Evolutionary conservation across 1,140 invertebrate genomes (phyloP).

Genomic region (Eciton burchellii): DNA sequence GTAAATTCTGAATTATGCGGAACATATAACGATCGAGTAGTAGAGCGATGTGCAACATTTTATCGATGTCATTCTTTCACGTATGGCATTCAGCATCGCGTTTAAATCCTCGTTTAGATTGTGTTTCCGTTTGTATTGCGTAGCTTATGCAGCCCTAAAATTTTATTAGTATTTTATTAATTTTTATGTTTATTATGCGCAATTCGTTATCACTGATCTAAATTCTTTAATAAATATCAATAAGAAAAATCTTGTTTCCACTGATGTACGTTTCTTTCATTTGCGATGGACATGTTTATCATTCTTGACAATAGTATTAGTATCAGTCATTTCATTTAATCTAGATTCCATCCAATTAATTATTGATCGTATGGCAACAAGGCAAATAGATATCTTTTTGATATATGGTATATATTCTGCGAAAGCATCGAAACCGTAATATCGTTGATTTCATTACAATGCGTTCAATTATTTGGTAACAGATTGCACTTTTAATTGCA

Average conservation of each 20-base stretch:
- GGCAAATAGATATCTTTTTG: background rate
- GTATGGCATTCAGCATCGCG: constrained; percentile 17
- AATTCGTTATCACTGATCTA: constrained; percentile 18
- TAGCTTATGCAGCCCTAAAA: background rate
- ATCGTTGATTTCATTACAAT: constrained; percentile 1
- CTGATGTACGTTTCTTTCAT: background rate
- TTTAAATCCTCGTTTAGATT: background rate
- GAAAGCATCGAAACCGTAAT: background rate
- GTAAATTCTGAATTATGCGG: background rate
- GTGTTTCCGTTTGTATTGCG: background rate
- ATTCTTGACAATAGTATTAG: background rate
- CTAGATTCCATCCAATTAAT: background rate
- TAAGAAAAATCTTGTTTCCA: background rate
- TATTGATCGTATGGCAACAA: background rate
- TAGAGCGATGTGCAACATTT: background rate
- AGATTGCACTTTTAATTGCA: background rate
- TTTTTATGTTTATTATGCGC: background rate
- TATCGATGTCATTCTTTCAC: background rate
- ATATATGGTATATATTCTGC: background rate
- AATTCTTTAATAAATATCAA: constrained; percentile 25
- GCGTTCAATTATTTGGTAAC: constrained; percentile 5
- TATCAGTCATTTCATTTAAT: background rate
- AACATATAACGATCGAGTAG: constrained; percentile 20
- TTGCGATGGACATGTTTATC: background rate
- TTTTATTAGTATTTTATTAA: background rate